Percentiles rank a stretch among this genome's conserved stretches.
phyloP scores from a whole-genome alignment of 2,113 vertebrate genomes.

The Malurus melanocephalus region DNA sequence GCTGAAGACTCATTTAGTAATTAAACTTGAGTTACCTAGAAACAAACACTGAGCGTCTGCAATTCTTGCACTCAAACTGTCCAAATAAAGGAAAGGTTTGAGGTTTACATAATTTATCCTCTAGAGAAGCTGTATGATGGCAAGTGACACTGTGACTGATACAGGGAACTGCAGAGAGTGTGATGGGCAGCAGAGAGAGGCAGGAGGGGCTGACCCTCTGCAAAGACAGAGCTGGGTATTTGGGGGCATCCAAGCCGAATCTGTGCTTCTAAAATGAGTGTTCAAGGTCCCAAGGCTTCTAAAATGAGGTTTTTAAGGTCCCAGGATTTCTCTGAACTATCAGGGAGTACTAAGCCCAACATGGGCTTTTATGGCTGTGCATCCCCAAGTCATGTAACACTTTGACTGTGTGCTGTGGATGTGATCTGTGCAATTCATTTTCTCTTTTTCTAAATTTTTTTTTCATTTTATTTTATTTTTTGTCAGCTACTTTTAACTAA shows the following conservation, averaged over 20 bases:
- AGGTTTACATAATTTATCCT: neutral
- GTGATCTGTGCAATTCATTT: neutral
- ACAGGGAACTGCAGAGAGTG: fast-evolving
- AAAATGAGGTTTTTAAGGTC: neutral
- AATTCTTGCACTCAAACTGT: neutral
- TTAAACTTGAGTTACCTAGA: neutral
- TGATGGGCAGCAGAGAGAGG: neutral
- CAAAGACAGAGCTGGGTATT: neutral
- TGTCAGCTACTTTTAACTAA: neutral
- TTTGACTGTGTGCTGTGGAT: neutral
- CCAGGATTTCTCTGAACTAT: neutral
- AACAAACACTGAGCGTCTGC: neutral
- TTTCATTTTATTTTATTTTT: neutral
- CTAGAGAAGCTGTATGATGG: neutral
- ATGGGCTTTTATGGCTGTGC: neutral
- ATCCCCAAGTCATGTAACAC: neutral
- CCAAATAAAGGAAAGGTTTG: neutral
- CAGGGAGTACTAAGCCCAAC: neutral
- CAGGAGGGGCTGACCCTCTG: neutral
- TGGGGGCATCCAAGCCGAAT: neutral
- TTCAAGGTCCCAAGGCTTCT: neutral
- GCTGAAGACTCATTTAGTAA: neutral
- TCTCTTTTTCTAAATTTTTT: too few relatives aligned
- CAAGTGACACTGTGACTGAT: neutral
- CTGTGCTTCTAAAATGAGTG: neutral